A percentile compares a stretch with the other conserved stretches of the same genome.
These are phyloP conservation scores for Trachelus iudaicus DNA, from an alignment of 2,888 invertebrate genomes.

Conservation along the genomic window DNA sequence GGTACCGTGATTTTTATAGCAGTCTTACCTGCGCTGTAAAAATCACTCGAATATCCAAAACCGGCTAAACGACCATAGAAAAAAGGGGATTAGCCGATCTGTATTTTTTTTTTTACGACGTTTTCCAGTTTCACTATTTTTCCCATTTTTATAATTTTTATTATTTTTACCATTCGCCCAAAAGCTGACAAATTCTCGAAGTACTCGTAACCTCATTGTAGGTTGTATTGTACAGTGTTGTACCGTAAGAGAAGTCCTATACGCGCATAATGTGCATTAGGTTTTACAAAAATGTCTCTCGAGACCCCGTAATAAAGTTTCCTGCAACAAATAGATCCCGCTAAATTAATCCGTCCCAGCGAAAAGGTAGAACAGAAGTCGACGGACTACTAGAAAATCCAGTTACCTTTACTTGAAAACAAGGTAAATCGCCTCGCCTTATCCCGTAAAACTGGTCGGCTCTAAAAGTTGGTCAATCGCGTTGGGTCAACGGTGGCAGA, in stretches of 20 bases:
- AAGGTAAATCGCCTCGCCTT: neutral
- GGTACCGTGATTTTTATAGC: neutral
- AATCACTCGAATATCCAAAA: neutral
- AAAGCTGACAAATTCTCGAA: neutral
- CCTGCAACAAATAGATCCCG: neutral
- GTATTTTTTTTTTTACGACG: neutral
- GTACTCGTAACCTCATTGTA: neutral
- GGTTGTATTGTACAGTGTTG: neutral
- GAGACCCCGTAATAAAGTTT: neutral
- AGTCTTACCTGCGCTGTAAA: neutral
- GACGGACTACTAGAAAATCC: neutral
- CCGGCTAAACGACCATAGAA: neutral
- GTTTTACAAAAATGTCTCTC: neutral
- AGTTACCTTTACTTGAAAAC: neutral
- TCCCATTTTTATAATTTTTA: neutral
- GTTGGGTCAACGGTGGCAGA: neutral
- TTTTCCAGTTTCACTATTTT: neutral
- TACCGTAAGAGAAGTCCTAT: neutral
- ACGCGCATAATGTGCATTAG: neutral
- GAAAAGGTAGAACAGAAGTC: neutral
- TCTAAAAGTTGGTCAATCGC: constrained; percentile 2
- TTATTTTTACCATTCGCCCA: neutral
- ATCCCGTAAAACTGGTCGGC: neutral
- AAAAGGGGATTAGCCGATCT: neutral
- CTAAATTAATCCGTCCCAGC: constrained; percentile 27